Evolutionary conservation across 2,797 vertebrate species (phyloP), one percentile per base, ranked within the genome.

Genomic region (Philypnodon macrostomus): DNA sequence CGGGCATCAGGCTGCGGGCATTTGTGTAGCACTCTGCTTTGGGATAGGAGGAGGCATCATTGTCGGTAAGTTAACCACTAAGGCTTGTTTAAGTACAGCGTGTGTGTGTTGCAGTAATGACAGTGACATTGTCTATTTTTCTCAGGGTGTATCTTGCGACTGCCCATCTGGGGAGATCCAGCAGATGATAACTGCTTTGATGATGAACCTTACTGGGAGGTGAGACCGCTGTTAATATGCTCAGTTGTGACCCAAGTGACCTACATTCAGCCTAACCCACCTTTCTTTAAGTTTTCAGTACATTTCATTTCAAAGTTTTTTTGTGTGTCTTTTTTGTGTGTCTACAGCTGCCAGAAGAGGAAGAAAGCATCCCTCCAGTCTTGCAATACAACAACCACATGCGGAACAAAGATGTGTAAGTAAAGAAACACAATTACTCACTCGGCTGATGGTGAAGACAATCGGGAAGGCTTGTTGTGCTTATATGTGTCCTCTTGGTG

Each of bases 131-230:
- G n/a, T 53, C 10, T 39, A 10, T 38, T 67, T 6, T 37, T 47
- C n/a, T 37, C 56, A 99, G 97, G 96, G 8, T 70, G 85, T 53
- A 89, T 99, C 58, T 79, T 99, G 70, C 94, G 92, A 75, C 66
- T 98, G 38, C 95, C 95, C 0, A 63, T 97, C 54, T 98, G 95
- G 95, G 95, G 93, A 2, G 94, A 96, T 37, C 64, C 92, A 0
- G 81, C 92, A 0, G 93, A 95, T 47, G 92, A 96, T 70, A 91
- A 91, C 67, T 99, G 97, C 83, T 98, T 94, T 65, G 91, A 96
- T 31, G 97, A 99, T 23, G 86, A 80, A 1, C 0, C 88, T 2
- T 99, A 98, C 79, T 98, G 97, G 96, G 93, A 97, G 93, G 97
- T 97, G 65, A 90, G 16, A 49, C 2, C n/a, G 2, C 21, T 21